phyloP scores from a whole-genome alignment of 2,113 vertebrate species.

The Rhipidura dahli region DNA sequence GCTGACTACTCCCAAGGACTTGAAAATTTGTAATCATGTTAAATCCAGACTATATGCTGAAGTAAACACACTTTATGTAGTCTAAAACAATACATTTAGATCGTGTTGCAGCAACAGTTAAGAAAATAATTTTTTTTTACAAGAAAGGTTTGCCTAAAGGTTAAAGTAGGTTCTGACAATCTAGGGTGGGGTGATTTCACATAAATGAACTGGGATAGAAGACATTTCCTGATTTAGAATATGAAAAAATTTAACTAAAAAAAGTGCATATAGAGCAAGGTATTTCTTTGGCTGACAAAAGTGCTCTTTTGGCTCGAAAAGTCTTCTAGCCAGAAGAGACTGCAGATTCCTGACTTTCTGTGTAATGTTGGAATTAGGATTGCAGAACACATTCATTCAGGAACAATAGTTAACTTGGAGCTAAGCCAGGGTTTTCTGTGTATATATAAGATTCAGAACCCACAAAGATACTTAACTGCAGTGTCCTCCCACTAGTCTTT shows the following conservation, averaged over 20 bases:
- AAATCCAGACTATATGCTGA: background rate
- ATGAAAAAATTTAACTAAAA: background rate
- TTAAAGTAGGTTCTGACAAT: background rate
- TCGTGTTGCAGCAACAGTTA: background rate
- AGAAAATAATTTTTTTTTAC: background rate
- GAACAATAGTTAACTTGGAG: background rate
- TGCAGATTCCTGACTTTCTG: background rate
- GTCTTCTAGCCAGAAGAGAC: background rate
- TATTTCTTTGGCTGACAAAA: background rate
- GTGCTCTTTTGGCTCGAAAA: background rate
- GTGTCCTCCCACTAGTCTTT: background rate
- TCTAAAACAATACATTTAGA: background rate
- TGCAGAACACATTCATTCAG: background rate
- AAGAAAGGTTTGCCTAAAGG: background rate
- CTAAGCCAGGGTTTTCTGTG: background rate
- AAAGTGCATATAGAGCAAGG: background rate
- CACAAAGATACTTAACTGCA: background rate
- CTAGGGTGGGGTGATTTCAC: background rate
- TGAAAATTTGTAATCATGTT: background rate
- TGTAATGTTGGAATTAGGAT: background rate
- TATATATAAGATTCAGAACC: background rate
- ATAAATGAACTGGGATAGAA: background rate
- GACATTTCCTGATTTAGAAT: background rate
- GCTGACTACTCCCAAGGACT: background rate
- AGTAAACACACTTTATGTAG: background rate